Base-by-base conservation (phyloP, 2,888 invertebrate genomes). In the Cerastis leucographa region DNA sequence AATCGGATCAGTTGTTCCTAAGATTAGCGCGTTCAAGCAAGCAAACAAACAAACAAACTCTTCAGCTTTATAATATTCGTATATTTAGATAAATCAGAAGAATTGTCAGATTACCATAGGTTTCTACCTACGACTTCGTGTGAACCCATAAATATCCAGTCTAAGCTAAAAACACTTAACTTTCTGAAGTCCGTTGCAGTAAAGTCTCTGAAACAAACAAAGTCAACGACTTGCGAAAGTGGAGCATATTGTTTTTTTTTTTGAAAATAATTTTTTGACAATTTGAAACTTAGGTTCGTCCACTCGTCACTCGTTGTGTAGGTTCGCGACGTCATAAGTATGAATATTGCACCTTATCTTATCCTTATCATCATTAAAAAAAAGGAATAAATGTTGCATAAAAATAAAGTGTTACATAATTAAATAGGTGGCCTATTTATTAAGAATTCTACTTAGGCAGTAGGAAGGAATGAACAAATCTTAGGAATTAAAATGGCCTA, bases 251-350 rank as follows among this genome's bases (percentile, higher is more conserved):
- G 35, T 2, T 2, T 35, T 35, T 35, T 35, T 35, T 35, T 35
- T 2, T 35, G 35, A 1, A 35, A 35, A 25, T 62, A 11, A 62
- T 62, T 62, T 59, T 59, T n/a, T n/a, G 40, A 62, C 8, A 14
- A 8, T 42, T 40, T 62, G n/a, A 40, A n/a, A 62, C 62, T 25
- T 14, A 25, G 56, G 2, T 59, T 59, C 17, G 25, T 56, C 59
- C 29, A 59, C 25, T 59, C 29, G 62, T 62, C 62, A 62, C 62
- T 62, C 59, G 29, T 59, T 59, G n/a, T 62, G 40, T 62, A 40
- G 22, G 56, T 56, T 25, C 3, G 62, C n/a, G 22, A 62, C 62
- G 62, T 40, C 62, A 62, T 40, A 19, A 62, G n/a, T n/a, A 62
- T 62, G n/a, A 40, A 62, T 62, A 40, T 62, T n/a, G 40, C 7